Conservation (phyloP, 1,140 invertebrate genomes). For the Trichonephila clavata region DNA sequence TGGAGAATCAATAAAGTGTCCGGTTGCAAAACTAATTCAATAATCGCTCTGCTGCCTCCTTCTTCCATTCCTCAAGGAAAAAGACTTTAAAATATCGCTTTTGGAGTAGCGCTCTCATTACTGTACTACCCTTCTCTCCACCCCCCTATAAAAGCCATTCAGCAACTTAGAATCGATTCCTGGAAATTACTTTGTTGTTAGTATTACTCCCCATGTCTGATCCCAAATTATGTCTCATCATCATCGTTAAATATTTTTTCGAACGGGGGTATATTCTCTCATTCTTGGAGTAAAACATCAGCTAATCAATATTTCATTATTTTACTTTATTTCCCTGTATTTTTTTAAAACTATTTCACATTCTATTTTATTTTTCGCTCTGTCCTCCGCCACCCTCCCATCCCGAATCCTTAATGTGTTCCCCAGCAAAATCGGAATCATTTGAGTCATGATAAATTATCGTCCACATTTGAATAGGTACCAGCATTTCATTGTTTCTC, state of each 20-base stretch:
- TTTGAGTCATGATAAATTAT: slow-evolving; percentile 75
- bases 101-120: slow-evolving; percentile 65
- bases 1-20: slow-evolving; percentile 66
- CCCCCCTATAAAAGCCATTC: slow-evolving; percentile 65
- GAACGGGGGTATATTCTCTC: slow-evolving; percentile 29
- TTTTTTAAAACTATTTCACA: slow-evolving; percentile 46
- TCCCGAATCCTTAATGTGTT: slow-evolving; percentile 62
- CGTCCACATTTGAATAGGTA: slow-evolving; percentile 73
- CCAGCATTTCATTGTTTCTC: slow-evolving; percentile 74
- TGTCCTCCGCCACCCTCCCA: background rate
- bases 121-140: background rate
- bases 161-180: slow-evolving; percentile 55
- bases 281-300: slow-evolving; percentile 72
- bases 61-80: slow-evolving; percentile 42
- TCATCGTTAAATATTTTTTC: slow-evolving; percentile 70
- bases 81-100: slow-evolving; percentile 74
- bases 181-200: slow-evolving; percentile 72
- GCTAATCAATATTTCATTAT: slow-evolving; percentile 73
- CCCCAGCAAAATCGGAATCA: slow-evolving; percentile 70
- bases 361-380: slow-evolving; percentile 38
- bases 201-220: slow-evolving; percentile 65
- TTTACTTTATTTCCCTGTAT: slow-evolving; percentile 50
- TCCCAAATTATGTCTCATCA: slow-evolving; percentile 74
- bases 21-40: slow-evolving; percentile 74
- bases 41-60: slow-evolving; percentile 60